A percentile compares a stretch with the other conserved stretches of the same genome.
phyloP scores from a whole-genome alignment of 1,140 invertebrate genomes.

The Choristoneura fumiferana region DNA sequence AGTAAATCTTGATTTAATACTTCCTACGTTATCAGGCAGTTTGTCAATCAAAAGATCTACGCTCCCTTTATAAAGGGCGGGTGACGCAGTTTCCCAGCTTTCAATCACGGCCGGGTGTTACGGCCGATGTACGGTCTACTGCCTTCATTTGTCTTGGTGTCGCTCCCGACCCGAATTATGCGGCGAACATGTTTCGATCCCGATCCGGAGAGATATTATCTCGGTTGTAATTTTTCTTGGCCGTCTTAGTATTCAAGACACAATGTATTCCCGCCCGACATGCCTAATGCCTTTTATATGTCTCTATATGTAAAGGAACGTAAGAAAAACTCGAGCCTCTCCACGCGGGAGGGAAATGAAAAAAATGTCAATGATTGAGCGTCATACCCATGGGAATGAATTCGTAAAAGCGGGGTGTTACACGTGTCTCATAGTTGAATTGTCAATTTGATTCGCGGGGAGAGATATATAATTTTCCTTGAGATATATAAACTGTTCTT shows the following conservation, averaged over 20 bases:
- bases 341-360: conserved; percentile 55
- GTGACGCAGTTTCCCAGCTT: conserved; percentile 13
- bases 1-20: conserved; percentile 14
- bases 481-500: conserved; percentile 7
- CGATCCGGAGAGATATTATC: conserved; percentile 54
- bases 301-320: conserved; percentile 29
- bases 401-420: conserved; percentile 49
- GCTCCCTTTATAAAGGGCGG: conserved; percentile 11
- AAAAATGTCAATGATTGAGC: conserved; percentile 77
- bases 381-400: conserved; percentile 76
- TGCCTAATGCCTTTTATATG: conserved; percentile 42
- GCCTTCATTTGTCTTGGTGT: conserved; percentile 55
- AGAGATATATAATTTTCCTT: conserved; percentile 24
- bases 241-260: conserved; percentile 66
- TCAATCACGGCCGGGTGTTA: conserved; percentile 25
- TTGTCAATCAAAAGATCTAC: conserved; percentile 18
- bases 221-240: conserved; percentile 68
- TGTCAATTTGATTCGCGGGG: conserved; percentile 51
- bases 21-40: conserved; percentile 1
- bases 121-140: conserved; percentile 19
- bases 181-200: conserved; percentile 51
- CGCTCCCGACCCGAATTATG: conserved; percentile 50
- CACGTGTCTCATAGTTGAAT: conserved; percentile 57
- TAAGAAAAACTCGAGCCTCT: too few relatives aligned
- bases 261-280: conserved; percentile 42